Base-by-base conservation (phyloP, 2,888 invertebrate species). In the Ctena decussata region DNA sequence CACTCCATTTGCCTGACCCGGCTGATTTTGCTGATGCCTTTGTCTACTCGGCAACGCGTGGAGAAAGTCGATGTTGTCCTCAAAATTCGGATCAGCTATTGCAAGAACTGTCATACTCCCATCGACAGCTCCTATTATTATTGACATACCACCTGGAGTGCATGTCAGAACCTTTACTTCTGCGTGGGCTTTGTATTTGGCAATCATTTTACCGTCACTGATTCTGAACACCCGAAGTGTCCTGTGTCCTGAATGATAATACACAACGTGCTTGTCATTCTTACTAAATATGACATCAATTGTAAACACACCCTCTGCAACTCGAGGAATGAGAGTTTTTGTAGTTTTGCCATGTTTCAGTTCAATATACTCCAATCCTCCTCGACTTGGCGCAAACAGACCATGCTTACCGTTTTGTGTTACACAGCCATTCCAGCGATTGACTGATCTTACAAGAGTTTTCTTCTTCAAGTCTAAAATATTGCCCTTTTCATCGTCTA, bases 221-320 rank as follows among this genome's bases (percentile, higher is more conserved):
- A 98, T 98, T 92, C 98, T 97, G 95, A 99, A 99, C 0, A 99
- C 98, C 84, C 99, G 97, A 78, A 99, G 97, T 0, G 99, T 99
- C 96, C 99, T 98, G 93, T 98, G 97, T 0, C 99, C 99, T 90
- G 98, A 99, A 95, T 99, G 99, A 94, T 99, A 99, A 95, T 99
- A 99, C 74, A 99, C 97, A 1, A 99, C 99, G 93, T 99, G 99
- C 93, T 98, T 97, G 92, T 99, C 98, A 1, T 98, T 98, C 89
- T 98, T 97, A 82, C 98, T 99, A 96, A 99, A 99, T 96, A 98
- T 97, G 5, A 93, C 93, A 89, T 98, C 98, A 30, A 99, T 98
- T 1, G 98, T 98, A 96, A 99, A 99, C 0, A 99, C 99, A 0
- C 99, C 99, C 95, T 99, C 99, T 0, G 99, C 99, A 0, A 99